phyloP scores from a whole-genome alignment of 2,797 vertebrate species.

The Neomorphus geoffroyi region DNA sequence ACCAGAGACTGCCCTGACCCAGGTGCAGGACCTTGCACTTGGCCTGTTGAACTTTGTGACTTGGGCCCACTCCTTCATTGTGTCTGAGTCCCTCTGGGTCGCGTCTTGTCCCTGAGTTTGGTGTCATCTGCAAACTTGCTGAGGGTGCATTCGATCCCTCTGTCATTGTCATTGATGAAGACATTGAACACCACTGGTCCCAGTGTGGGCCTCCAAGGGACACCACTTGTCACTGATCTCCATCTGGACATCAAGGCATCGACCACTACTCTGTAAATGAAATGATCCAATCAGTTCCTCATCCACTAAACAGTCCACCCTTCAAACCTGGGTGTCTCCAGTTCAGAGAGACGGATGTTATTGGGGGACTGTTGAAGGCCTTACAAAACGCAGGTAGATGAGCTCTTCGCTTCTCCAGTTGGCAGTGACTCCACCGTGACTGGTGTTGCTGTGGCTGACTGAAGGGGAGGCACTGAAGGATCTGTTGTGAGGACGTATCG shows the following conservation, averaged over 20 bases:
- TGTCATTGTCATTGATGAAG: not conserved
- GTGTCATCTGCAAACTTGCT: not conserved
- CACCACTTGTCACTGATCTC: not conserved
- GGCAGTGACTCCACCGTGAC: not conserved
- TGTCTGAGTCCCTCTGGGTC: not conserved
- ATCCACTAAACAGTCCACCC: too few species aligned
- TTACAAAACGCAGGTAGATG: not conserved
- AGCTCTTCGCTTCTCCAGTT: not conserved
- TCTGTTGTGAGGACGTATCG: not conserved
- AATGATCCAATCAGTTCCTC: not conserved
- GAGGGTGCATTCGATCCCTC: not conserved
- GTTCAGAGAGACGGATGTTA: not conserved
- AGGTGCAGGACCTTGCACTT: too few species aligned
- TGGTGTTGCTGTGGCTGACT: not conserved
- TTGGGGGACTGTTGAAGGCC: not conserved
- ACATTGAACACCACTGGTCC: not conserved
- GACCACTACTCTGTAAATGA: not conserved
- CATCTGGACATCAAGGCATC: not conserved
- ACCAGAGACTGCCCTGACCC: too few species aligned
- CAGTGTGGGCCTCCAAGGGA: not conserved
- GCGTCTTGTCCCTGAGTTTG: not conserved
- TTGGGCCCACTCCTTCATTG: too few species aligned
- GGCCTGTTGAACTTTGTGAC: too few species aligned
- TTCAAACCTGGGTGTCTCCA: not conserved
- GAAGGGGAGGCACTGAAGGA: not conserved